These are phyloP conservation scores for Sesamia nonagrioides DNA, from an alignment of 1,140 invertebrate genomes.

Conservation along the genomic window DNA sequence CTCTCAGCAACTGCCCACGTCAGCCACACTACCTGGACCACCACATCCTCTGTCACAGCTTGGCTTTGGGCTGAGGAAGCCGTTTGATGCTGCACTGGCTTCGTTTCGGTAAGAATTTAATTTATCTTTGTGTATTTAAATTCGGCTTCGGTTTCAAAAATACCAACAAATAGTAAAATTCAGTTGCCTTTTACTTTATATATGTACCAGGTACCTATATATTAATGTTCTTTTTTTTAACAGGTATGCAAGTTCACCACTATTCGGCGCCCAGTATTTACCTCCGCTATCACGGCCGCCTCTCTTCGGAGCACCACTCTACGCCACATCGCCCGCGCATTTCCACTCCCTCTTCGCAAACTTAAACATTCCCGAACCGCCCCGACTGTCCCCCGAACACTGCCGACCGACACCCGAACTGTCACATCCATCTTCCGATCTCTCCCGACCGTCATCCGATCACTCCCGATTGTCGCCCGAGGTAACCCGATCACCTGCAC, in stretches of 20 bases:
- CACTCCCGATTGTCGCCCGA: constrained; percentile 68
- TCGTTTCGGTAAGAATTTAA: constrained; percentile 86
- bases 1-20: constrained; percentile 88
- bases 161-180: no score
- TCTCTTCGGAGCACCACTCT: constrained; percentile 89
- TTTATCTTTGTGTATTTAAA: no score
- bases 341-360: constrained; percentile 96
- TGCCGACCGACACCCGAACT: constrained; percentile 66
- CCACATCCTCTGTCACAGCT: constrained; percentile 93
- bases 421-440: constrained; percentile 88
- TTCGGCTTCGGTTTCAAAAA: no score
- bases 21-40: constrained; percentile 88
- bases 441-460: constrained; percentile 77
- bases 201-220: background rate
- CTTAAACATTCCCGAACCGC: constrained; percentile 88
- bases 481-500: constrained; percentile 68
- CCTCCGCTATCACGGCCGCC: constrained; percentile 90
- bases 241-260: constrained; percentile 77
- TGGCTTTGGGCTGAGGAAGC: constrained; percentile 92
- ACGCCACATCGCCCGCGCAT: constrained; percentile 90
- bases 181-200: no score
- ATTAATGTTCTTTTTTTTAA: constrained; percentile 50
- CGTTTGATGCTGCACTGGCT: constrained; percentile 91
- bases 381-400: constrained; percentile 57
- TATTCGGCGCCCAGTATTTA: constrained; percentile 88